phyloP scores from a whole-genome alignment of 1,140 invertebrate species.

The Metaphire vulgaris region DNA sequence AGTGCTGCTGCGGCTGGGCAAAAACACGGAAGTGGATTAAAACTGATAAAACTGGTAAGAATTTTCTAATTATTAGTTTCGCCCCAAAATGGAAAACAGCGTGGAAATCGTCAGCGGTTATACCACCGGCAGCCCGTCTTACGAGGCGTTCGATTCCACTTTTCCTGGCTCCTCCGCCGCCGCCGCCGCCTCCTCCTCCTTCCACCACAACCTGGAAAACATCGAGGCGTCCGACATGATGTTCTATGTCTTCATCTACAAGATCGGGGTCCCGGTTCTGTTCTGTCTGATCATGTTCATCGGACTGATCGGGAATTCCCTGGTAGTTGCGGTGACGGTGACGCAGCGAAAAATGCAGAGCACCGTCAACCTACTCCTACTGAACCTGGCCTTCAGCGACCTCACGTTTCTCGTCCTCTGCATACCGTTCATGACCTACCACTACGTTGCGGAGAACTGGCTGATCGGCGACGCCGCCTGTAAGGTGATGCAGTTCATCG shows the following conservation, averaged over 20 bases:
- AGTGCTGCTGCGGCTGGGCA: too few species aligned
- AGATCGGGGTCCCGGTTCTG: constrained; percentile 18
- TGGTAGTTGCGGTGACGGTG: constrained; percentile 23
- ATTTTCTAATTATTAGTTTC: too few species aligned
- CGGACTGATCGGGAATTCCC: constrained; percentile 26
- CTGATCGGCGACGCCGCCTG: constrained; percentile 24
- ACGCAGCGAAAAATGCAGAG: constrained; percentile 19
- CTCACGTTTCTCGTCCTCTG: constrained; percentile 24
- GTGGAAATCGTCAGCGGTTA: too few species aligned
- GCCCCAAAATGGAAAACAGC: too few species aligned
- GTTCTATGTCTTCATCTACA: constrained; percentile 19
- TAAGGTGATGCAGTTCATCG: constrained; percentile 20
- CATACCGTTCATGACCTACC: constrained; percentile 25
- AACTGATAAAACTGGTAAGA: too few species aligned
- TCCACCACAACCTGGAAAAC: too few species aligned
- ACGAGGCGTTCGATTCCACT: too few species aligned
- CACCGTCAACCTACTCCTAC: constrained; percentile 28
- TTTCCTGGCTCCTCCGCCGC: too few species aligned
- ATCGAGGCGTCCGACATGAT: not conserved
- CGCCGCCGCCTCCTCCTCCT: too few species aligned
- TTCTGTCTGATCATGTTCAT: constrained; percentile 23
- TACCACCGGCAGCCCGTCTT: too few species aligned
- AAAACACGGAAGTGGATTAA: too few species aligned
- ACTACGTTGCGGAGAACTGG: constrained; percentile 29
- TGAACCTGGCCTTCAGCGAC: constrained; percentile 29